phyloP scores from a whole-genome alignment of 2,888 invertebrate genomes.

The Tenthredo distinguenda region DNA sequence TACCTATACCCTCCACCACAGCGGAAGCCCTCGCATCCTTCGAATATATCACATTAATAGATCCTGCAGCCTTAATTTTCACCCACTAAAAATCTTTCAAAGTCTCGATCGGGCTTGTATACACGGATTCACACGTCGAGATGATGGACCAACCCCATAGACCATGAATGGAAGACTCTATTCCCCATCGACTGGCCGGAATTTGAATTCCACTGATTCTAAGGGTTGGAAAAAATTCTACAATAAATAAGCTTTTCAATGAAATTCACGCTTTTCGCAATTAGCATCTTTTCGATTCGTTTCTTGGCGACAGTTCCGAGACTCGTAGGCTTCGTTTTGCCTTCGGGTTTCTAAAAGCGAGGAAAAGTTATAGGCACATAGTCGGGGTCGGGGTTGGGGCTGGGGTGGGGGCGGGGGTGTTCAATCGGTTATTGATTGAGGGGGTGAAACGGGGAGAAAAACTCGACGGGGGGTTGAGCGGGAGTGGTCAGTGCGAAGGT shows the following conservation, averaged over 20 bases:
- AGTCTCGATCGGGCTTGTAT: background rate
- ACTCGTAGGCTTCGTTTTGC: background rate
- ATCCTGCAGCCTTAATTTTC: constrained; percentile 8
- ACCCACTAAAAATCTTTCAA: background rate
- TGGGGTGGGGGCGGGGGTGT: constrained; percentile 65
- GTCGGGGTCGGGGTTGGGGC: constrained; percentile 10
- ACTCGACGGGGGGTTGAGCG: constrained; percentile 55
- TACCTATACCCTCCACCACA: background rate
- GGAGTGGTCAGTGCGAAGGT: constrained; percentile 62
- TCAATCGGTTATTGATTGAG: constrained; percentile 77
- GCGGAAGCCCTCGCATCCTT: background rate
- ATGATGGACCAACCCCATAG: background rate
- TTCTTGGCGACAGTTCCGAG: background rate
- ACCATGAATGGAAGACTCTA: background rate
- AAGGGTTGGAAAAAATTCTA: background rate
- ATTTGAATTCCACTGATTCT: background rate
- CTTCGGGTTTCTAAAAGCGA: background rate
- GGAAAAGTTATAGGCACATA: background rate
- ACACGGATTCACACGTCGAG: background rate
- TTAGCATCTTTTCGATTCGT: background rate
- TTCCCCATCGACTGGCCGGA: background rate
- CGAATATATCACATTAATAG: constrained; percentile 14
- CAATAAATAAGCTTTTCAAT: background rate
- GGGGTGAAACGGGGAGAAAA: constrained; percentile 57
- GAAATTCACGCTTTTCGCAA: background rate